Base-by-base conservation (phyloP, 2,888 invertebrate genomes). In the Drosophila neotestacea region DNA sequence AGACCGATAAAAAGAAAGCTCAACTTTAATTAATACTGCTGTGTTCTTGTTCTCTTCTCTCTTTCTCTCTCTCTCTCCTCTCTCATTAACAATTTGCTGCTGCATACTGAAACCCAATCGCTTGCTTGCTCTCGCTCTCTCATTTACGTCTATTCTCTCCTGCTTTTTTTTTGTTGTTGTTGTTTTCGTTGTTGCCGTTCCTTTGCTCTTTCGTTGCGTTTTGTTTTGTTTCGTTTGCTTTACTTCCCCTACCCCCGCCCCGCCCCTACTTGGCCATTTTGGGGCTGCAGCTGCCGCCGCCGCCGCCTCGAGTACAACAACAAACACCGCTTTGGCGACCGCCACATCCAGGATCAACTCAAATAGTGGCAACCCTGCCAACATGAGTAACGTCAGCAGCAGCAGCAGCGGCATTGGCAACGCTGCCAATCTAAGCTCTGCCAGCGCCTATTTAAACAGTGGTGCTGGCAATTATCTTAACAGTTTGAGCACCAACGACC, bases 401-500 rank as follows among this genome's bases (percentile, higher is more conserved):
- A 16, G 16, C 16, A 16, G 16, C 16, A 16, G 50, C 36, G 28
- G 46, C 47, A 13, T 16, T 16, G 67, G 69, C 27, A 54, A 54
- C 44, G 30, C 50, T 22, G 65, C 51, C 56, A 67, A 58, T 42
- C 5, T 76, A 4, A 75, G 68, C 56, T 56, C 84, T 36, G 81
- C 84, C 52, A 81, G 81, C 69, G 72, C 80, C 54, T 81, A 81
- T 64, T 78, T 89, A 44, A 83, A 68, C 74, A 80, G 64, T 55
- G 74, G 78, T 55, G 78, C 81, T 50, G 77, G 79, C 75, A 77
- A 64, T 73, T 74, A 88, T 66, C 70, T 85, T 4, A 85, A 85
- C 78, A 85, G 85, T 67, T 75, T 91, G n/a, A 91, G 90, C 81
- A 86, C 91, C 65, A 90, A 79, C 56, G 91, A 91, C 63, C 78